Evolutionary conservation across 2,797 vertebrate species (phyloP), one percentile per base, ranked within the genome.

Genomic region (Eospalax fontanierii): DNA sequence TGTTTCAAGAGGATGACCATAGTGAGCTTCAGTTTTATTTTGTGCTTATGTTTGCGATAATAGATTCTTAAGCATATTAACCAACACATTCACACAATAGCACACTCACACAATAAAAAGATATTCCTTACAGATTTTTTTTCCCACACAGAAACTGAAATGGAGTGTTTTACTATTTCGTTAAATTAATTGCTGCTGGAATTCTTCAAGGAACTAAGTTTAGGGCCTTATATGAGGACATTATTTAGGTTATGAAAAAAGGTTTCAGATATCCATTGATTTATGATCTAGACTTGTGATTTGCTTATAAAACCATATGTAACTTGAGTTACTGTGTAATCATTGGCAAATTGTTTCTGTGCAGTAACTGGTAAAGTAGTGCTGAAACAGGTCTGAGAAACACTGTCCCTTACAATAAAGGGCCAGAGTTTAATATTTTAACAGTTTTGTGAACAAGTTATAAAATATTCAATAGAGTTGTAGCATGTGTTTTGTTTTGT

Each of bases 21-120:
- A 97, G 98, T 98, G 96, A 97, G 97, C 38, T 94, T 96, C 87
- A 75, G 1, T 93, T 79, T 92, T 33, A 92, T 89, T 91, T 96
- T 84, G 54, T 91, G 19, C 78, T 38, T 78, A 0, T 59, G 4
- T 87, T 94, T 95, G 57, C 30, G 92, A 30, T 90, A 89, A 16
- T 96, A 66, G 19, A 24, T 91, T 95, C 43, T 74, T 94, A 35
- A 57, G 50, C 10, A 0, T 92, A 38, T 38, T 84, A 35, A 75
- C 28, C 57, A 33, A 57, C 89, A 95, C 46, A 85, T 12, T 71
- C 24, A 57, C 68, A 71, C 4, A 86, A 30, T 70, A 80, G 35
- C 35, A 59, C 12, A 59, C 78, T 80, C 54, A 26, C 33, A 59
- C 59, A 85, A 70, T 30, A 79, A 81, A 65, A 87, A 92, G 57